Evolutionary conservation across 2,113 vertebrate genomes (phyloP).

Genomic region (Mesembrinibis cayennensis): DNA sequence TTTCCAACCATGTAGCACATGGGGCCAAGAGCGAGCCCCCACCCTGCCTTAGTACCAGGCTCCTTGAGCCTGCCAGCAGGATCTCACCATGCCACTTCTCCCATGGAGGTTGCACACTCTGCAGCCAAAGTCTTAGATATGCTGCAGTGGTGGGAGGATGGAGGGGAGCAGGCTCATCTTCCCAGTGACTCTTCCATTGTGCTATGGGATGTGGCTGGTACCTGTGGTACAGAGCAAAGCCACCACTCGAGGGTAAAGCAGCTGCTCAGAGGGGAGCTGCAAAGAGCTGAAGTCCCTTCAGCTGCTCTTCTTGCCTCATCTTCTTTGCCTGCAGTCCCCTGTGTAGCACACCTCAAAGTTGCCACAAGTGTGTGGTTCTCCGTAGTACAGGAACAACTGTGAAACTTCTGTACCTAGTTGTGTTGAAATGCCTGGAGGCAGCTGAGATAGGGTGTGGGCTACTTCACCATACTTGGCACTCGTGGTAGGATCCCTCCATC

Average conservation of each 20-base stretch:
- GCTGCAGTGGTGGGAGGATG: background rate
- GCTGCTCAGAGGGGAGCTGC: background rate
- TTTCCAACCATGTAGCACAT: rapidly evolving
- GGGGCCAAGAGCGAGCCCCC: background rate
- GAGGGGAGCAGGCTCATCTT: background rate
- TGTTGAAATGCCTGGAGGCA: background rate
- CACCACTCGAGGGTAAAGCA: background rate
- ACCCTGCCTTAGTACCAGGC: background rate
- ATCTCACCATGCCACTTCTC: background rate
- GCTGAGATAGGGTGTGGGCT: background rate
- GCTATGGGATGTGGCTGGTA: background rate
- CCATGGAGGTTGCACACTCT: rapidly evolving
- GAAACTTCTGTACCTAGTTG: background rate
- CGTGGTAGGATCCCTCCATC: background rate
- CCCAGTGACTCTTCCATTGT: background rate
- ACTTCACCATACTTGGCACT: background rate
- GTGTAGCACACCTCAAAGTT: background rate
- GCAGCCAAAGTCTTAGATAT: background rate
- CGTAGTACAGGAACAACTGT: background rate
- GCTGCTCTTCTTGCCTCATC: background rate
- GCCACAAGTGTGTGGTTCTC: background rate
- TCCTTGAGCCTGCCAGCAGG: background rate
- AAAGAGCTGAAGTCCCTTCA: background rate
- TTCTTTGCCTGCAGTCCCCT: background rate
- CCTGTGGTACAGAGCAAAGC: background rate